Evolutionary conservation across 2,113 vertebrate species (phyloP).

Genomic region (Pelodiscus sinensis): DNA sequence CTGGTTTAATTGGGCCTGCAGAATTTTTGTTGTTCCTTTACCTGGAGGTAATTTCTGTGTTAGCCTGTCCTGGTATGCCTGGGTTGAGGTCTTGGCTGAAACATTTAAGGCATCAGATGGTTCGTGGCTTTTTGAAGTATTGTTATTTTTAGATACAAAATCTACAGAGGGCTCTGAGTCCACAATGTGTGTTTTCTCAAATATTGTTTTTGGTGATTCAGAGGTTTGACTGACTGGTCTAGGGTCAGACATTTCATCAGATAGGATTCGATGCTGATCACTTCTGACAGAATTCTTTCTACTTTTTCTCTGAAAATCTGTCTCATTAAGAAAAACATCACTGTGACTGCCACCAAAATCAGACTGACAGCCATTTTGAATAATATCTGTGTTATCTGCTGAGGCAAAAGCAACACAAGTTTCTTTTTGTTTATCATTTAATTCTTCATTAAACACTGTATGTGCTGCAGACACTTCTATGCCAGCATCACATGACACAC

Average conservation of each 20-base stretch:
- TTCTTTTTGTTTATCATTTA: not conserved
- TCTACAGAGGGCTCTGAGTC: constrained; percentile 40
- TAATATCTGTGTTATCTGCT: constrained; percentile 7
- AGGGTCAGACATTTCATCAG: constrained; percentile 26
- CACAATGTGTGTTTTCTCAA: constrained; percentile 33
- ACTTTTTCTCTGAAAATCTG: not conserved
- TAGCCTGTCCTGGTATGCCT: not conserved
- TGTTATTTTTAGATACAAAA: constrained; percentile 1
- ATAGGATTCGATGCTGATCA: constrained; percentile 42
- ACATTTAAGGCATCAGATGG: not conserved
- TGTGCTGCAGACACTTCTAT: not conserved
- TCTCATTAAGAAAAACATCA: not conserved
- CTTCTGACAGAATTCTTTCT: constrained; percentile 23
- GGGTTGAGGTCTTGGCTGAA: not conserved
- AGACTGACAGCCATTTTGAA: not conserved
- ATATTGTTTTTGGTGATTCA: not conserved
- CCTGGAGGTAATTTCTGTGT: constrained; percentile 11
- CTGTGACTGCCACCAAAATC: not conserved
- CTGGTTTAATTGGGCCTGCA: not conserved
- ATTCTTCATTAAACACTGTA: not conserved
- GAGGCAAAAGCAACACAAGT: not conserved
- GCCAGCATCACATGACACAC: not conserved
- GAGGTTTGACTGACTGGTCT: constrained; percentile 19
- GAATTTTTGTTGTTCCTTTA: constrained; percentile 16
- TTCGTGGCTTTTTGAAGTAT: constrained; percentile 42